Base-by-base conservation (phyloP, 1,140 invertebrate species). In the Brachionus koreanus region DNA sequence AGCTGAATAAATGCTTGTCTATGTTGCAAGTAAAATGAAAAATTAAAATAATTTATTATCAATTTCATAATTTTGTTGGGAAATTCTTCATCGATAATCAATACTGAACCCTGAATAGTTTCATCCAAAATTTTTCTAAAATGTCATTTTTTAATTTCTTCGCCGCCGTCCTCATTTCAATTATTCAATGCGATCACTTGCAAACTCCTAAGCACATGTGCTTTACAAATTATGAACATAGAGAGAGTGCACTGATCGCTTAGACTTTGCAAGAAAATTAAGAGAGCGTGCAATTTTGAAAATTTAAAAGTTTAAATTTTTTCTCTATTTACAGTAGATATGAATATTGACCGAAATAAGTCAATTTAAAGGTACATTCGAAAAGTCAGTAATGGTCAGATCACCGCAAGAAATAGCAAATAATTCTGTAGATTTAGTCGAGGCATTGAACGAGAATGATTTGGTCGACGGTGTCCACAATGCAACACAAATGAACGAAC, bases 221-320 rank as follows among this genome's bases (percentile, higher is more conserved):
- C 49, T 57, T 57, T 25, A 7, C 49, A 57, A 57, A 57, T 57
- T 57, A 57, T 57, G 49, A 57, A 25, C 49, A 57, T 57, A 19
- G 19, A 57, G 49, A 57, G 49, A 57, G 49, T 57, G 49, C 49
- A 57, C 1, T 2, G 49, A 57, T 57, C 49, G 19, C 49, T 57
- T 57, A 42, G 39, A 13, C 6, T 42, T 42, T 42, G 39, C 39
- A 10, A 7, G n/a, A 57, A 29, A 25, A 57, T 57, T 57, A 69
- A 69, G 29, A 69, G 65, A 69, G 65, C 65, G 65, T 69, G 65
- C 65, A 69, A 69, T 37, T 69, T 43, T 16, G 16, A 39, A 69
- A 42, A 29, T 42, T 42, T 2, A 42, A 42, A 42, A 6, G 1
- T 42, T 57, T 19, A 5, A 42, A 35, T 33, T 65, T 65, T 69